Evolutionary conservation across 1,140 invertebrate genomes (phyloP).

Genomic region (Aphaenogaster rudis): DNA sequence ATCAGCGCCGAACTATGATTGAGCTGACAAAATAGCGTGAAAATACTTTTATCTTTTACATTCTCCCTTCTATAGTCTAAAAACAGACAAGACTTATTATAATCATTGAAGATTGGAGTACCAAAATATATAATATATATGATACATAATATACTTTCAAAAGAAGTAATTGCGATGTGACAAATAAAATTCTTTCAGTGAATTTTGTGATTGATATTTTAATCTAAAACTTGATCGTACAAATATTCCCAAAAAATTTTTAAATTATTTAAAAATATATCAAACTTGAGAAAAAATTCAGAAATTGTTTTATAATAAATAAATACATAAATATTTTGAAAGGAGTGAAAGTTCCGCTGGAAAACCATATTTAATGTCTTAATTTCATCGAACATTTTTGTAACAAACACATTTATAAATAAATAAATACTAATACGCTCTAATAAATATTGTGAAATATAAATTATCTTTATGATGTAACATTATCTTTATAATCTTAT

Average conservation of each 20-base stretch:
- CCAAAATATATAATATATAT: neutral
- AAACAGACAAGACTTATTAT: neutral
- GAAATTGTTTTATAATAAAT: neutral
- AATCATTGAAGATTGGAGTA: neutral
- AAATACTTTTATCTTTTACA: slow-evolving; percentile 6
- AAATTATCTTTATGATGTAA: slow-evolving; percentile 4
- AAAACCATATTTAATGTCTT: neutral
- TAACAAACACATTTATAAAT: slow-evolving; percentile 3
- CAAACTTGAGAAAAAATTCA: neutral
- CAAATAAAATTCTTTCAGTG: neutral
- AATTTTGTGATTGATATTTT: slow-evolving; percentile 6
- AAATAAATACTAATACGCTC: neutral
- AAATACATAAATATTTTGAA: neutral
- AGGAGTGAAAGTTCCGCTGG: neutral
- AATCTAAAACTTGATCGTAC: neutral
- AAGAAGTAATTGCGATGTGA: neutral
- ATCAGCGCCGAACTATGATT: neutral
- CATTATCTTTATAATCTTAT: too few species aligned
- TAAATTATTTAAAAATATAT: neutral
- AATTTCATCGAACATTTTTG: neutral
- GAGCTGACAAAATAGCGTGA: slow-evolving; percentile 6
- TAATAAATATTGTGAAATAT: neutral
- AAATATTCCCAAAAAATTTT: neutral
- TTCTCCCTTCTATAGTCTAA: neutral
- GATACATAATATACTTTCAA: neutral